phyloP scores from a whole-genome alignment of 1,140 invertebrate species.

The Drosophila saltans region DNA sequence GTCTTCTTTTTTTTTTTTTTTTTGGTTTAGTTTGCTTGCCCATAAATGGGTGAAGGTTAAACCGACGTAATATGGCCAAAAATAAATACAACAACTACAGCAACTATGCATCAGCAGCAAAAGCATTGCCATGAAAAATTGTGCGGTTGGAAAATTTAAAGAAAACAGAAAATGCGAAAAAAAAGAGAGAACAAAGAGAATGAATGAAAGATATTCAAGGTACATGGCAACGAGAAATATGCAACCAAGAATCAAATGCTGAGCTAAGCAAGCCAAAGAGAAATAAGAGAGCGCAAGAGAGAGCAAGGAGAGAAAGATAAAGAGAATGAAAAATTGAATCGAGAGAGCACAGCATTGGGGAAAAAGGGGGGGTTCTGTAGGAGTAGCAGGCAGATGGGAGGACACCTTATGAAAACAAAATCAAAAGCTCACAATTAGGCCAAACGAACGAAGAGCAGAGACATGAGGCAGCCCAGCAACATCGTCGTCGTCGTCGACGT shows the following conservation, averaged over 20 bases:
- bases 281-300: background rate
- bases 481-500: constrained; percentile 13
- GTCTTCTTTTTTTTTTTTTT: constrained; percentile 17
- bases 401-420: constrained; percentile 70
- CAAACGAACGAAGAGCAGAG: constrained; percentile 49
- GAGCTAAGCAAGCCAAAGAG: constrained; percentile 47
- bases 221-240: constrained; percentile 54
- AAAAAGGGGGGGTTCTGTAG: constrained; percentile 6
- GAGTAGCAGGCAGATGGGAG: background rate
- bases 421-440: constrained; percentile 78
- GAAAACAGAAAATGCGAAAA: constrained; percentile 34
- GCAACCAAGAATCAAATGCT: constrained; percentile 62
- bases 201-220: constrained; percentile 60
- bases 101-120: constrained; percentile 43
- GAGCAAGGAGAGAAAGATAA: background rate
- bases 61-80: constrained; percentile 69
- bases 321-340: background rate
- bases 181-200: constrained; percentile 26
- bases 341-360: constrained; percentile 34
- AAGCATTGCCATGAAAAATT: constrained; percentile 39
- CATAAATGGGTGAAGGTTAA: constrained; percentile 74
- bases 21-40: constrained; percentile 27
- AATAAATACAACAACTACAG: constrained; percentile 61
- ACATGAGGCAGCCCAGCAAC: constrained; percentile 27
- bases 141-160: constrained; percentile 27